A percentile compares a stretch with the other conserved stretches of the same genome.
These are phyloP conservation scores for Lepilemur septentrionalis DNA, from an alignment of 2,797 vertebrate species.

Conservation along the genomic window DNA sequence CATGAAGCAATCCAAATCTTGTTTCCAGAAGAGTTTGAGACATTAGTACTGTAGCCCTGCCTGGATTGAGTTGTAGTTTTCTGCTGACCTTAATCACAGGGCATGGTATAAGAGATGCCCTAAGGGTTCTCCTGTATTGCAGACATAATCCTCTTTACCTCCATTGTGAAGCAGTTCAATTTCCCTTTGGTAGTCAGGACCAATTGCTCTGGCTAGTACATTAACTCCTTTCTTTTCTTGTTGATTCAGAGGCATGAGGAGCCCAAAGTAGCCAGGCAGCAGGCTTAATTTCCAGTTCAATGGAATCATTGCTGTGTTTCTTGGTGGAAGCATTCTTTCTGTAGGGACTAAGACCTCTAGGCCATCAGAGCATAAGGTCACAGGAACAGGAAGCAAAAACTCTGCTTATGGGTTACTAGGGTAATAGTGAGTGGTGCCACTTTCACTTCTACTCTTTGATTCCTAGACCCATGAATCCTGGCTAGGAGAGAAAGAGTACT, in stretches of 20 bases:
- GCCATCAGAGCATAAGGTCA: background rate
- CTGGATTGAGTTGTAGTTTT: background rate
- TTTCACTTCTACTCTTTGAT: background rate
- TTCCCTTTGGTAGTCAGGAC: background rate
- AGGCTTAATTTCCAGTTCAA: background rate
- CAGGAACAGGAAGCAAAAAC: background rate
- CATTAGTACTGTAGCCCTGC: background rate
- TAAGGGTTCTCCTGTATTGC: background rate
- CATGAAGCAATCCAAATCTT: background rate
- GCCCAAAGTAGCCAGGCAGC: background rate
- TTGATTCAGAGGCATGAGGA: background rate
- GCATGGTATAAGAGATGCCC: background rate
- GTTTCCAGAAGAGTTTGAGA: background rate
- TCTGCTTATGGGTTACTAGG: background rate
- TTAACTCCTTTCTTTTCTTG: background rate
- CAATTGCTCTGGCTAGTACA: background rate
- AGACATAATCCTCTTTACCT: background rate
- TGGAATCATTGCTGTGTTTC: background rate
- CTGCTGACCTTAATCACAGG: background rate
- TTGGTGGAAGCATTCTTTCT: background rate
- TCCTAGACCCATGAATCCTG: background rate
- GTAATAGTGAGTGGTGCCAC: background rate
- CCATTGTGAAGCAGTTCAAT: background rate
- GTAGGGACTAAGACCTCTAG: background rate
- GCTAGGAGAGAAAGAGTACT: background rate